Evolutionary conservation across 2,797 vertebrate genomes (phyloP).

Genomic region (Crenuchus spilurus): DNA sequence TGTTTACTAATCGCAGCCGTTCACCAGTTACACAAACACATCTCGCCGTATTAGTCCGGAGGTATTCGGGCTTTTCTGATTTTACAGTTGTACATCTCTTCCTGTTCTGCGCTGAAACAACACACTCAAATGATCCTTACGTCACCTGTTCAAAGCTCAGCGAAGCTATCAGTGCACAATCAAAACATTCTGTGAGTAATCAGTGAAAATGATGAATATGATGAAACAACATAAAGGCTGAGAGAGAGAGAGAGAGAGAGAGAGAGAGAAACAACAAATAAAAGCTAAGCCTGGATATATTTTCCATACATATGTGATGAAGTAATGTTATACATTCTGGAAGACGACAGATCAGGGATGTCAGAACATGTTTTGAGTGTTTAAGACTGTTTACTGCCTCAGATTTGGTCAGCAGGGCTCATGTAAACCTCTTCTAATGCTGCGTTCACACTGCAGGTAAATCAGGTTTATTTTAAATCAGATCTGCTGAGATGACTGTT

Average conservation of each 20-base stretch:
- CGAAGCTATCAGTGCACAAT: conserved; percentile 68
- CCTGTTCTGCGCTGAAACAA: conserved; percentile 62
- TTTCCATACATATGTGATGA: too few relatives aligned
- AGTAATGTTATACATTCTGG: too few relatives aligned
- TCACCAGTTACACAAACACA: conserved; percentile 75
- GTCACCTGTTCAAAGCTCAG: conserved; percentile 66
- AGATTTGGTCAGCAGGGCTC: too few relatives aligned
- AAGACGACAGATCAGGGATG: too few relatives aligned
- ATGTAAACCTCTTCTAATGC: too few relatives aligned
- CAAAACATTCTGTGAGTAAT: conserved; percentile 65
- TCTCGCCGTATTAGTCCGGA: conserved; percentile 77
- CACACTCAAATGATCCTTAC: conserved; percentile 70
- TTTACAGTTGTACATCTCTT: conserved; percentile 63
- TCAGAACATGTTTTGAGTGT: too few relatives aligned
- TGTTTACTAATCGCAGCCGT: conserved; percentile 66
- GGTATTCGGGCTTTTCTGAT: conserved; percentile 66
- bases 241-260: not conserved
- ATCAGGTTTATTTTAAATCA: too few relatives aligned
- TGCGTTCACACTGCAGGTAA: too few relatives aligned
- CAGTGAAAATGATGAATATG: conserved; percentile 23
- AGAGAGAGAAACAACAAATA: not conserved
- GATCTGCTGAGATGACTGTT: too few relatives aligned
- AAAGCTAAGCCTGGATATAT: too few relatives aligned
- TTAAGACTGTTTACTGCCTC: too few relatives aligned
- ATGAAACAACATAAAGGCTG: conserved; percentile 32